Evolutionary conservation across 2,113 vertebrate species (phyloP).

Genomic region (Petrocephalus zakoni): DNA sequence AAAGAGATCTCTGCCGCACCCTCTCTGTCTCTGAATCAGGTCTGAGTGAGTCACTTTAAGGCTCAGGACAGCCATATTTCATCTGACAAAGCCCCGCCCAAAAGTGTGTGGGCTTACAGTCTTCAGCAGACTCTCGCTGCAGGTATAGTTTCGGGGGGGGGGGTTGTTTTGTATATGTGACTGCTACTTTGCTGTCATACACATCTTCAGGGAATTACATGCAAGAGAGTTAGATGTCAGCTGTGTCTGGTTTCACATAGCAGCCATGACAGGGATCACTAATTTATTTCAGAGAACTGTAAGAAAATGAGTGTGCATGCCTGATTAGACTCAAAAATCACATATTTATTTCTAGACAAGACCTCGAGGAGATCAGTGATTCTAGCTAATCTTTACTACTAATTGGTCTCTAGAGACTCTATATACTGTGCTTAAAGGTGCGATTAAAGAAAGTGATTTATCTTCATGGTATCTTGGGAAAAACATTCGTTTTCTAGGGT

Average conservation of each 20-base stretch:
- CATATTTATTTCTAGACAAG: background rate
- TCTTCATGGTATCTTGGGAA: background rate
- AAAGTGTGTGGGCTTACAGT: background rate
- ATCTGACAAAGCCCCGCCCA: background rate
- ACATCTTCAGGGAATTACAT: background rate
- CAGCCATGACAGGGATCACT: background rate
- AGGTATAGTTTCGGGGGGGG: background rate
- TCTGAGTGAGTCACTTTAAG: background rate
- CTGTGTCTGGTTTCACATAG: background rate
- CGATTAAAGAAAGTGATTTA: background rate
- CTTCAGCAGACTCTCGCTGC: background rate
- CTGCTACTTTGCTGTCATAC: background rate
- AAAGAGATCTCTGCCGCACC: background rate
- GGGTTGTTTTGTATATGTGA: background rate
- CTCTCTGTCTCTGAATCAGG: background rate
- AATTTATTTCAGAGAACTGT: background rate
- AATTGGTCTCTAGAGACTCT: background rate
- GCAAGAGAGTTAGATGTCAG: background rate
- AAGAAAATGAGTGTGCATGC: constrained; percentile 1
- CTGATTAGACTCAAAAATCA: constrained; percentile 5
- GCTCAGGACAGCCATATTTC: background rate
- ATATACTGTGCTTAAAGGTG: background rate
- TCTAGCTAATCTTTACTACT: background rate
- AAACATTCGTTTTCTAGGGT: background rate
- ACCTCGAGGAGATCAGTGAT: background rate